phyloP scores from a whole-genome alignment of 2,113 vertebrate genomes.

The Pangasianodon gigas region DNA sequence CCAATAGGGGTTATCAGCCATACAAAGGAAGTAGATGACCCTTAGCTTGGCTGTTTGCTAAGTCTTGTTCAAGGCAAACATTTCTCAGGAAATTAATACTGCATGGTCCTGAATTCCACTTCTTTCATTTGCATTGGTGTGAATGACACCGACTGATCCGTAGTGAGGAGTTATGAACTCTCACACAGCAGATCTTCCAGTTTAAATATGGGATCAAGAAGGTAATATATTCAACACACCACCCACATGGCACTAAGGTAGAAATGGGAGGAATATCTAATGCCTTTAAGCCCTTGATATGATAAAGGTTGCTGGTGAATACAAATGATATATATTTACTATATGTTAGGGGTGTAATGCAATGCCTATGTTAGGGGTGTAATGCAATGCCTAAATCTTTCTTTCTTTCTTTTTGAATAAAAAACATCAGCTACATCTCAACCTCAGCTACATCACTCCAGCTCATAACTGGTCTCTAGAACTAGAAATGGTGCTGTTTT shows the following conservation, averaged over 20 bases:
- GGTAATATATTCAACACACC: constrained; percentile 56
- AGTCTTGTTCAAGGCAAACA: constrained; percentile 47
- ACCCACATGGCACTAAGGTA: constrained; percentile 56
- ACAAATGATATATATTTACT: not conserved
- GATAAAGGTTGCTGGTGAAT: not conserved
- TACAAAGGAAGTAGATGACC: not conserved
- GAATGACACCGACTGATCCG: constrained; percentile 61
- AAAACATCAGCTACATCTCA: not conserved
- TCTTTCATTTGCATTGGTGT: constrained; percentile 58
- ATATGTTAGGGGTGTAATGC: not conserved
- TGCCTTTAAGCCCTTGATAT: not conserved
- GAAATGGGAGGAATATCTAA: constrained; percentile 13
- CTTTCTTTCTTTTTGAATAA: not conserved
- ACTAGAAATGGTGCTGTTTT: not conserved
- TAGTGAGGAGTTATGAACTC: constrained; percentile 27
- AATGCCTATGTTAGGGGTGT: no score
- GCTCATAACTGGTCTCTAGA: not conserved
- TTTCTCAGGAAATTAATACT: constrained; percentile 58
- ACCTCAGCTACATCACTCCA: not conserved
- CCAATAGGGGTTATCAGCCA: constrained; percentile 1
- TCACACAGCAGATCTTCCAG: constrained; percentile 15
- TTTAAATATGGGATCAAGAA: constrained; percentile 51
- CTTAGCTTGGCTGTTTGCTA: constrained; percentile 22
- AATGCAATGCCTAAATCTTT: no score
- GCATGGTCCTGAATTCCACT: constrained; percentile 56